A percentile compares a stretch with the other conserved stretches of the same genome.
Conservation (phyloP, 2,113 vertebrate species). For the Pachypanchax playfairii region DNA sequence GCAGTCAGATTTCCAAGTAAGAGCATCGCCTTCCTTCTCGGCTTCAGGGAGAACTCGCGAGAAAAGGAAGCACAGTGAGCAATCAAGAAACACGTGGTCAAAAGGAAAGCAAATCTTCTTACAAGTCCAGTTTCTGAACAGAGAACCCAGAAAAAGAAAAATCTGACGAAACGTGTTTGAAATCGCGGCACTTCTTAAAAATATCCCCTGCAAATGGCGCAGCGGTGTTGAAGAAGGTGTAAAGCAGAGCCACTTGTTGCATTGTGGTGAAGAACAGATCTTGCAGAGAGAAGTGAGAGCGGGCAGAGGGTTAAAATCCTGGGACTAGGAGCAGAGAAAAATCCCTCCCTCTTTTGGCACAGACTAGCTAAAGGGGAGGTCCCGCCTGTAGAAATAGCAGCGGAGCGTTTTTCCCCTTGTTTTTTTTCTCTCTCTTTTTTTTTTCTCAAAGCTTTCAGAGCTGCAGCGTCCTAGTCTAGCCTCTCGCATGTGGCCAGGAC, state of each 20-base stretch:
- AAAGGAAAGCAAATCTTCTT: constrained; percentile 20
- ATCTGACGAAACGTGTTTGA: constrained; percentile 7
- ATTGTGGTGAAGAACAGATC: constrained; percentile 61
- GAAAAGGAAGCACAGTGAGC: constrained; percentile 45
- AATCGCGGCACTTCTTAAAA: constrained; percentile 25
- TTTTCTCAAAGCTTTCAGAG: constrained; percentile 56
- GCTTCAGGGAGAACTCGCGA: constrained; percentile 24
- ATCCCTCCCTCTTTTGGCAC: constrained; percentile 86
- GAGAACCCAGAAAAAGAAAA: constrained; percentile 11
- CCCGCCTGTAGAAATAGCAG: constrained; percentile 87
- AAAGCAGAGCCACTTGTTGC: constrained; percentile 75
- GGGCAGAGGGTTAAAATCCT: constrained; percentile 83
- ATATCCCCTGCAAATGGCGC: constrained; percentile 44
- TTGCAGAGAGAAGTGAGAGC: constrained; percentile 64
- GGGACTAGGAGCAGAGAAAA: constrained; percentile 80
- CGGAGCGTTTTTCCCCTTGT: constrained; percentile 71
- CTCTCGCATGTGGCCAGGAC: constrained; percentile 83
- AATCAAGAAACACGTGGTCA: constrained; percentile 35
- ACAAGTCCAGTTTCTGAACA: constrained; percentile 41
- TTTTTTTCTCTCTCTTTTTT: constrained; percentile 41
- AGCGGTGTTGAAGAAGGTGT: constrained; percentile 32
- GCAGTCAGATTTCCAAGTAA: constrained; percentile 14
- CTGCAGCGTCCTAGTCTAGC: constrained; percentile 79
- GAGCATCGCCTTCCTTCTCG: constrained; percentile 42
- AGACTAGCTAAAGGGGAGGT: constrained; percentile 86